These are phyloP conservation scores for Scyliorhinus canicula DNA, from an alignment of 2,797 vertebrate genomes.

Conservation along the genomic window DNA sequence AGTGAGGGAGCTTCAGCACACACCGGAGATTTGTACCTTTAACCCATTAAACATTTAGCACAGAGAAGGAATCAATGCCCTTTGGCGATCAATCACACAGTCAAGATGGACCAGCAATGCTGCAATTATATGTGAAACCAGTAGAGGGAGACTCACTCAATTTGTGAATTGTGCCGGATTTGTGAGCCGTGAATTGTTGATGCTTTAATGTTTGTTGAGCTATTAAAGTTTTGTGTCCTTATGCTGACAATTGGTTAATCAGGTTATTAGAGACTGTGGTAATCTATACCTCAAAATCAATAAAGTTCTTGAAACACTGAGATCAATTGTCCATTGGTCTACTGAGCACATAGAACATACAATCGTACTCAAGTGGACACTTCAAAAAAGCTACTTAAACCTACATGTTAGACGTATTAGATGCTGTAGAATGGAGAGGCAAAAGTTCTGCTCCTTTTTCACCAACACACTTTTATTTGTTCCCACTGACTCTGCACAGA, in stretches of 20 bases:
- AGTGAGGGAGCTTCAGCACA: not conserved
- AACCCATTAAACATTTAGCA: not conserved
- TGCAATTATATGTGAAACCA: not conserved
- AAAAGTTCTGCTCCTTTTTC: too few relatives aligned
- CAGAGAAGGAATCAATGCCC: not conserved
- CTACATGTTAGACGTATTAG: too few relatives aligned
- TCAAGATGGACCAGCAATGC: not conserved
- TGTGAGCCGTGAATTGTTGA: not conserved
- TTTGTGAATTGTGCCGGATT: not conserved
- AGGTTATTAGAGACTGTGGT: not conserved
- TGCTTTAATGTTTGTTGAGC: not conserved
- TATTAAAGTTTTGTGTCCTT: not conserved
- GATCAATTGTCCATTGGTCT: not conserved
- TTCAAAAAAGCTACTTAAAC: not conserved
- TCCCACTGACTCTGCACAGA: too few relatives aligned
- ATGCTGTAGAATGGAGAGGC: too few relatives aligned
- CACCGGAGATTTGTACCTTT: not conserved
- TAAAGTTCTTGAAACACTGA: not conserved
- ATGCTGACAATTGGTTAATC: not conserved
- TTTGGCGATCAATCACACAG: not conserved
- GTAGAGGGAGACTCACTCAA: not conserved
- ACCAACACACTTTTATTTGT: too few relatives aligned
- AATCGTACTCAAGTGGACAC: not conserved
- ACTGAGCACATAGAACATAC: not conserved
- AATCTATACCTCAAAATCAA: not conserved